Evolutionary conservation across 2,113 vertebrate species (phyloP), one percentile per base, ranked within the genome.

Genomic region (Perca flavescens): DNA sequence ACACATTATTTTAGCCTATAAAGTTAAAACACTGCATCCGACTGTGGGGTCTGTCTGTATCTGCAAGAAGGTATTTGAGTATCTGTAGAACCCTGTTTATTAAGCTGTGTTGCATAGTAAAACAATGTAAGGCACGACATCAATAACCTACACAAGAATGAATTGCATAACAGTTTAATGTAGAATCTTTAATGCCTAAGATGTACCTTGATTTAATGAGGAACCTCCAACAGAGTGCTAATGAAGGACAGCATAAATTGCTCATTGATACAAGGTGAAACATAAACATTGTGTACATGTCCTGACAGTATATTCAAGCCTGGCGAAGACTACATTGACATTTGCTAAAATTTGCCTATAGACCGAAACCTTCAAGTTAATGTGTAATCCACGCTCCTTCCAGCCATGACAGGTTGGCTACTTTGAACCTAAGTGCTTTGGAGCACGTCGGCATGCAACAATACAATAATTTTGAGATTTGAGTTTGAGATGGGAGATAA

Each of bases 181-280:
- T 22, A 14, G 34, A 64, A 46, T 43, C 64, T 75, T 22, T 31
- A 15, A 31, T 34, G 34, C 15, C 3, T 1, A 8, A 66, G 25
- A 60, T 40, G 19, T 15, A 34, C 34, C 49, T 60, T 4, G 1
- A 14, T 62, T 77, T 81, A 62, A 77, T 56, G 73, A 81, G 57
- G 40, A 56, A 66, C 8, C 46, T 21, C 34, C 57, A 61, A 61
- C 71, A 64, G 21, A 54, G 14, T 21, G 58, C 25, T 54, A 47
- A 70, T 52, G 53, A 65, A 67, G 34, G 65, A 53, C 52, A 65
- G 54, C 52, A 36, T 34, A 36, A 54, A 71, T 34, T 85, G 66
- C 47, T 46, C 16, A 19, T 15, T 34, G 34, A 71, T 61, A 22
- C 21, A 60, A 60, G 34, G 36, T 21, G 52, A 21, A 31, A 40